Evolutionary conservation across 2,888 invertebrate species (phyloP).

Genomic region (Mystacides longicornis): DNA sequence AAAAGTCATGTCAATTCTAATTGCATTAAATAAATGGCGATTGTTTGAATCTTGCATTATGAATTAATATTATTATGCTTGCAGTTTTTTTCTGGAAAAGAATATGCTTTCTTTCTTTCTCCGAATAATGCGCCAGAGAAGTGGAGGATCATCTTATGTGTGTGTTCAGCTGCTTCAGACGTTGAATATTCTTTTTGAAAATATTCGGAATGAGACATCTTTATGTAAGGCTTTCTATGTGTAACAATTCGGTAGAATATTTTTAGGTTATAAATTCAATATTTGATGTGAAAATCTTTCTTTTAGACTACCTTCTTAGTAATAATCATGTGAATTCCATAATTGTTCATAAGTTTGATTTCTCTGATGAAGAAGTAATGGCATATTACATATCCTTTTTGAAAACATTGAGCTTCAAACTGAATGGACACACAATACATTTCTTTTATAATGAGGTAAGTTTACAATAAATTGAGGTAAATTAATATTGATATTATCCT

Average conservation of each 20-base stretch:
- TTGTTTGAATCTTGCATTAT: not conserved
- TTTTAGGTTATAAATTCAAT: not conserved
- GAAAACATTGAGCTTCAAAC: constrained; percentile 94
- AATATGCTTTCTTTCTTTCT: constrained; percentile 98
- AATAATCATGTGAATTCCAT: constrained; percentile 99
- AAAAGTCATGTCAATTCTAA: not conserved
- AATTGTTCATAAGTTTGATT: constrained; percentile 98
- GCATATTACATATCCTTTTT: constrained; percentile 99
- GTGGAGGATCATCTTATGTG: constrained; percentile 87
- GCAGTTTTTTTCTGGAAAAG: constrained; percentile 96
- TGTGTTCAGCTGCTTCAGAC: constrained; percentile 98
- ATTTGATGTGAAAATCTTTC: not conserved
- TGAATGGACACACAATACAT: constrained; percentile 97
- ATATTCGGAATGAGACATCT: constrained; percentile 97
- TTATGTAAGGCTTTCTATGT: too few species aligned
- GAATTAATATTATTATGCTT: constrained; percentile 31
- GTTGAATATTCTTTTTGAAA: constrained; percentile 97
- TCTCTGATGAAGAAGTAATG: constrained; percentile 99
- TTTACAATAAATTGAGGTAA: constrained; percentile 2
- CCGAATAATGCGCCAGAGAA: constrained; percentile 94
- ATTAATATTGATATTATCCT: too few species aligned
- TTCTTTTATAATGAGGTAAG: constrained; percentile 98
- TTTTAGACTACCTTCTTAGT: constrained; percentile 94
- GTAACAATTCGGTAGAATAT: constrained; percentile 35
- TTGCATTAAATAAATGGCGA: not conserved